Conservation (phyloP, 2,797 vertebrate species). For the Lindbergichthys nudifrons region DNA sequence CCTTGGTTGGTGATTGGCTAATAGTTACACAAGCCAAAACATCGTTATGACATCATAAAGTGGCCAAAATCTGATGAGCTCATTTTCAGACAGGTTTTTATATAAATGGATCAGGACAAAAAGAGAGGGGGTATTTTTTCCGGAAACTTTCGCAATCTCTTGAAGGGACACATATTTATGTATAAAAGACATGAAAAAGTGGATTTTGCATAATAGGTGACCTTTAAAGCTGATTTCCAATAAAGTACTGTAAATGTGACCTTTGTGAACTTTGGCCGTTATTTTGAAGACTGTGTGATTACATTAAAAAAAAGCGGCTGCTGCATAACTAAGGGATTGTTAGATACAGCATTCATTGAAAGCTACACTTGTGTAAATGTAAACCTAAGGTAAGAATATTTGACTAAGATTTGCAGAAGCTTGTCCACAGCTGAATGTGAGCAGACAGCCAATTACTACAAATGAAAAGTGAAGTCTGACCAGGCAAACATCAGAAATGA, state of each 20-base stretch:
- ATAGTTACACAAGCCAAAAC: no score
- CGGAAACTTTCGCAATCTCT: no score
- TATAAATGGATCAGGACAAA: no score
- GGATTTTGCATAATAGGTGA: no score
- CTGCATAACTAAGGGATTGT: not conserved
- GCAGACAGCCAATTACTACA: constrained; percentile 4
- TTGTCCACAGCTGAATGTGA: constrained; percentile 23
- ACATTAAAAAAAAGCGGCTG: not conserved
- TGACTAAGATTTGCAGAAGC: constrained; percentile 2
- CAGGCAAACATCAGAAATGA: constrained; percentile 27
- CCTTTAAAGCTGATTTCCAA: constrained; percentile 3
- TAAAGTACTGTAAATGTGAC: not conserved
- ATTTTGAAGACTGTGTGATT: constrained; percentile 10
- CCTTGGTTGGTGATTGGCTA: no score
- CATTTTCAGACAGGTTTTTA: no score
- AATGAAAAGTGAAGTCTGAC: constrained; percentile 7
- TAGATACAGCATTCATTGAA: constrained; percentile 3
- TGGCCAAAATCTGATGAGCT: no score
- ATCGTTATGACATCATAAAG: no score
- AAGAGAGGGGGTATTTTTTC: no score
- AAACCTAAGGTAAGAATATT: constrained; percentile 2
- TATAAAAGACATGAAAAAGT: no score
- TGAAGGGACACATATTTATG: no score
- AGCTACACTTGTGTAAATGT: constrained; percentile 23
- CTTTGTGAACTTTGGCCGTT: not conserved